Conservation (phyloP, 2,888 invertebrate genomes). For the Cheilosia pagana region DNA sequence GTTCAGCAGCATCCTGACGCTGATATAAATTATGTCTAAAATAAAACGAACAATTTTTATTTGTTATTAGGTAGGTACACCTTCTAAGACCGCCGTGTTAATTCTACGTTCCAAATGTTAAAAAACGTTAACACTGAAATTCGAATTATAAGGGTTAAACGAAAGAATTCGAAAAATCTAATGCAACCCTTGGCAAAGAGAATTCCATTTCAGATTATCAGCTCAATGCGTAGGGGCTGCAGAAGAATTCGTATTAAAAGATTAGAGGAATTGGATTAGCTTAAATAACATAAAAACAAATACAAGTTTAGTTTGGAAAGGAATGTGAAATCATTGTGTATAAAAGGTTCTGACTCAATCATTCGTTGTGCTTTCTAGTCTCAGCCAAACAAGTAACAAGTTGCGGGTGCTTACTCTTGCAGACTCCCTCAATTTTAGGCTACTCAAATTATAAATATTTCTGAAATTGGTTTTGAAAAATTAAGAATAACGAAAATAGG, state of each 20-base stretch:
- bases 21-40: slow-evolving; percentile 12
- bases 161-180: slow-evolving; percentile 58
- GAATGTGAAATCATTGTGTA: slow-evolving; percentile 38
- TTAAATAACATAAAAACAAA: slow-evolving; percentile 32
- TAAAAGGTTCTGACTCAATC: not conserved
- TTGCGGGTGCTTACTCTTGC: too few species aligned
- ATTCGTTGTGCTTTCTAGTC: not conserved
- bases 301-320: not conserved
- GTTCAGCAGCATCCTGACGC: slow-evolving; percentile 33
- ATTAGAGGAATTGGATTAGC: slow-evolving; percentile 68
- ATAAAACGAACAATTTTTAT: not conserved
- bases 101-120: slow-evolving; percentile 15
- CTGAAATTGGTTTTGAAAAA: too few species aligned
- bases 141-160: slow-evolving; percentile 10
- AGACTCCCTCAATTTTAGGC: too few species aligned
- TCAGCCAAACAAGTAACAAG: not conserved
- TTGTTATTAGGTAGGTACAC: not conserved
- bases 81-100: not conserved
- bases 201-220: slow-evolving; percentile 62
- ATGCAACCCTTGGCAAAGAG: slow-evolving; percentile 49
- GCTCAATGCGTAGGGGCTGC: slow-evolving; percentile 21
- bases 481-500: too few species aligned
- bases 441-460: too few species aligned
- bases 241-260: slow-evolving; percentile 43
- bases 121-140: slow-evolving; percentile 9